Evolutionary conservation across 1,140 invertebrate genomes (phyloP), one percentile per base, ranked within the genome.

Genomic region (Leptopilina clavipes): DNA sequence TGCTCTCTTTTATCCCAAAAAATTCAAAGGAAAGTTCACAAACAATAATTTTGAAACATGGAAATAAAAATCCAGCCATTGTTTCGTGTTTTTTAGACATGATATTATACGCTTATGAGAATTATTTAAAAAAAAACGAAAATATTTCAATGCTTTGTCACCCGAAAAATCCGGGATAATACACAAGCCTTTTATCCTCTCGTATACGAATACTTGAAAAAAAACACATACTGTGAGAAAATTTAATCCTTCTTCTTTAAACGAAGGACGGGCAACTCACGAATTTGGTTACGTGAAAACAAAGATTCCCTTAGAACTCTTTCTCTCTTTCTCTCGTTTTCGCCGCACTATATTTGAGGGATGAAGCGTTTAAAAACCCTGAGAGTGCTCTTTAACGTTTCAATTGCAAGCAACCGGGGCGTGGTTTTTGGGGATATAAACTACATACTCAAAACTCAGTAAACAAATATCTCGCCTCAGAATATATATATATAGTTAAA

Each of bases 321-420:
- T 12, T 59, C 1, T 31, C 25, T 31, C 5, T 5, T 5, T 31
- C 5, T 31, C 25, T 31, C 25, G 2, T 7, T 40, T 6, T 40
- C 8, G 2, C 37, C 7, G 0, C 7, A 40, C 37, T 40, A 9
- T 40, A 59, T 59, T 59, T 59, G 1, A 59, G 56, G 19, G 56
- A 8, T 40, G 37, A 25, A 19, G 19, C 10, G 56, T 25, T 59
- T 25, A 59, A 59, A 59, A 59, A 59, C 9, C 19, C 22, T 25
- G 56, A 59, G 56, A 59, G 56, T 59, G 56, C 56, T 59, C 56
- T 59, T 59, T 25, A 59, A 22, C 56, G 56, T 59, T 59, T 59
- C 56, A 59, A 59, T 59, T 59, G 56, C 56, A 2, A 18, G 9
- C 56, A 59, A 11, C 56, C 22, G 10, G 56, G 56, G 56, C 56